Evolutionary conservation across 2,888 invertebrate genomes (phyloP), one percentile per base, ranked within the genome.

Genomic region (Byasa hedistus): DNA sequence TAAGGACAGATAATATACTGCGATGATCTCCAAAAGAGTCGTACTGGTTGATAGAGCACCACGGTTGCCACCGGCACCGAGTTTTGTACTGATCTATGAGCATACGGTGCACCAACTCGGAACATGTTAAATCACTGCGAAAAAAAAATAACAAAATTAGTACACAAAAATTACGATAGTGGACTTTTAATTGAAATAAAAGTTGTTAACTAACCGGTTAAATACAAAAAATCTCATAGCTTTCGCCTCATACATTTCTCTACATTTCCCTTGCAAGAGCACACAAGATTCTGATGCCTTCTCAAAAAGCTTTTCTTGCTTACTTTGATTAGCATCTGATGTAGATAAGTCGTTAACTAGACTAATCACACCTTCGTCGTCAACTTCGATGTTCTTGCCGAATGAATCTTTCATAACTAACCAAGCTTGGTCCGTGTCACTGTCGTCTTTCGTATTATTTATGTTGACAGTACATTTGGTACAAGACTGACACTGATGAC

Each of bases 11-110:
- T 15, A 87, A 70, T 24, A 90, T 73, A 23, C 77, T 83, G 8
- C 91, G 79, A 61, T 85, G 73, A 66, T 90, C 89, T 4, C 87
- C 86, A 66, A 91, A 90, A 0, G 87, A 84, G 62, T 90, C 83
- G 69, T 86, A 83, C n/a, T 84, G 72, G 61, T 80, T 85, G 51
- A 87, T 82, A 5, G 85, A 83, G 68, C 88, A 90, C 91, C 91
- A 91, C 0, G 88, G 86, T 65, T 83, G 82, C 84, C 83, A 85
- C 7, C 81, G 82, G 71, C 87, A 89, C 2, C 72, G 70, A 4
- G 70, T 69, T 66, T 83, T 81, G 69, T 87, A 89, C 54, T 83
- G 71, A 0, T 89, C 84, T 17, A 91, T 64, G 19, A 86, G 66
- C 0, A 75, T 73, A 5, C 84, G 79, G 71, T 91, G 87, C n/a